Evolutionary conservation across 2,113 vertebrate genomes (phyloP), one percentile per base, ranked within the genome.

Genomic region (Atherinomorus stipes): DNA sequence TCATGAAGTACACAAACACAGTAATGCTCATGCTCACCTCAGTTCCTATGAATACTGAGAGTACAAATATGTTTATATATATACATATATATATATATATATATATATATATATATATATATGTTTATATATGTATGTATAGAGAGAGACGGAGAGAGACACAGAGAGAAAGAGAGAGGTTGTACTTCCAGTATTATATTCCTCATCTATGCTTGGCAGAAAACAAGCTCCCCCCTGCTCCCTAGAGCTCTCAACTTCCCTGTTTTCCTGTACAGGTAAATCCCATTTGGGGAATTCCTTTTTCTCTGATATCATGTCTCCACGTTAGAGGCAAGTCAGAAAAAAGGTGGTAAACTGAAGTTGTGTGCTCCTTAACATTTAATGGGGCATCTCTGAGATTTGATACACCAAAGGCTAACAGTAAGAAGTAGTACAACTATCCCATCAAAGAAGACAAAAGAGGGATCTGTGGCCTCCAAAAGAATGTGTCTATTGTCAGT

Each of bases 221-320:
- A 84, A 83, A 84, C 73, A 80, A 37, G 56, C 78, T 72, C 54
- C 59, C 60, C 54, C 60, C 51, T 19, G 45, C 57, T 87, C 90
- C 83, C 86, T 52, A 31, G 87, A 84, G 87, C 75, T 64, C 74
- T 64, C 64, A 47, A 66, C 75, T 80, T 65, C 80, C 69, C 84
- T 87, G 79, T 82, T 88, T 85, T 85, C 56, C 75, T 84, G 56
- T n/a, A n/a, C n/a, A n/a, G n/a, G n/a, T 28, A 37, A 71, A 22
- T 90, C 89, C 85, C 85, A 19, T 80, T 86, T 82, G 81, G 87
- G 84, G 85, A 91, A 80, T 92, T 86, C 68, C 71, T 49, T 56
- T n/a, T 68, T 75, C 38, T 78, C 44, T 22, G n/a, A 66, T 78
- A 58, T n/a, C 38, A 74, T 22, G 64, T 76, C 60, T 84, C 60